Base-by-base conservation (phyloP, 1,140 invertebrate genomes). In the Calliphora vicina region DNA sequence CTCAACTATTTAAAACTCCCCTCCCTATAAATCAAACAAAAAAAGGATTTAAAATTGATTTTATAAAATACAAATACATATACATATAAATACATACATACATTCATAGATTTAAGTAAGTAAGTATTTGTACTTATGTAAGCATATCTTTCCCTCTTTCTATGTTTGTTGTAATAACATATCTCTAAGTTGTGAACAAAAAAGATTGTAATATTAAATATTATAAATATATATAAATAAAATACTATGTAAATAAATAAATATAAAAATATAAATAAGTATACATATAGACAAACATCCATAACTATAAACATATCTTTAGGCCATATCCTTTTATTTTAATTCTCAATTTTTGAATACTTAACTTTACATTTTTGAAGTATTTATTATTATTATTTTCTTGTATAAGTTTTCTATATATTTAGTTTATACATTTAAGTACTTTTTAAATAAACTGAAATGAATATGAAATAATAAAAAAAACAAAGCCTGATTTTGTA, bases 101-200 rank as follows among this genome's bases (percentile, higher is more conserved):
- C n/a, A 72, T 6, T 57, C 35, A 8, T 35, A 57, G 50, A n/a
- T 57, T 57, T 57, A 57, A 57, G 50, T 17, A 57, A n/a, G 10
- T 2, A 50, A 23, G 20, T 23, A 67, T 23, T 67, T 20, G 20
- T 67, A 67, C 10, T 67, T 23, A 74, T 78, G n/a, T 78, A 78
- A 45, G 74, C 35, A 78, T 78, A 78, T 45, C 74, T 67, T n/a
- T 67, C 61, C 6, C 50, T 57, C 50, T 57, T 17, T 57, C 12
- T 76, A 76, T 76, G 42, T 78, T 78, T 78, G 74, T 78, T 78
- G 74, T 78, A 78, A 78, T 78, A 43, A 78, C 35, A 78, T 78
- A 78, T 78, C 29, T 43, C 35, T 78, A 78, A 78, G 74, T 78
- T 78, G 74, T 78, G 74, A 78, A 43, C n/a, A 20, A 23, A 67